Percentiles rank a stretch among this genome's conserved stretches.
Conservation (phyloP, 2,888 invertebrate genomes). For the Rosalia funebris region DNA sequence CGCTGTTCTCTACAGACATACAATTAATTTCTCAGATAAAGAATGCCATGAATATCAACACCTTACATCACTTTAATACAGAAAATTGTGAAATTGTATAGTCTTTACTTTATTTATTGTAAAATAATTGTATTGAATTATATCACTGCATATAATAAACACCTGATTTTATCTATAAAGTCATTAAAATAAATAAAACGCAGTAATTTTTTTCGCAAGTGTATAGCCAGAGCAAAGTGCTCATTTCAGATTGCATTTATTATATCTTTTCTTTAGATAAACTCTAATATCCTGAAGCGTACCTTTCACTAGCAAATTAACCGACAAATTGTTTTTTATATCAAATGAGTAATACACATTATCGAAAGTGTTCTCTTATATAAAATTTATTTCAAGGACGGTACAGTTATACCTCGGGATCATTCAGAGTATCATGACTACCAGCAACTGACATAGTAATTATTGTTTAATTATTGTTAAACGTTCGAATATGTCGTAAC, state of each 20-base stretch:
- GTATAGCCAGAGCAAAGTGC: too few species aligned
- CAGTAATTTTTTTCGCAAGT: too few species aligned
- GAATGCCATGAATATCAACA: too few species aligned
- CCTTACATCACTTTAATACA: too few species aligned
- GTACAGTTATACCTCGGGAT: neutral
- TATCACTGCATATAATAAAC: too few species aligned
- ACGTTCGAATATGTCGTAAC: neutral
- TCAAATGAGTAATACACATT: conserved; percentile 6
- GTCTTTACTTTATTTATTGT: too few species aligned
- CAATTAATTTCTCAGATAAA: too few species aligned
- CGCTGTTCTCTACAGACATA: too few species aligned
- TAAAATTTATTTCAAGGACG: conserved; percentile 4
- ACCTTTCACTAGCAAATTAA: neutral
- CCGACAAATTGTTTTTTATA: neutral
- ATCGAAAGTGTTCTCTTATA: conserved; percentile 1
- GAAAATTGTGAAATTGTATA: too few species aligned
- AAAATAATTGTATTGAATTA: too few species aligned
- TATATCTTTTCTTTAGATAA: neutral
- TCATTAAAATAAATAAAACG: too few species aligned
- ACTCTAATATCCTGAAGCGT: neutral
- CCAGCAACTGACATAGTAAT: neutral
- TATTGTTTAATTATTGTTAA: neutral
- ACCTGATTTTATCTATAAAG: too few species aligned
- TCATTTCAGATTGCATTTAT: neutral
- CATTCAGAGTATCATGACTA: neutral